Evolutionary conservation across 2,797 vertebrate species (phyloP).

Genomic region (Delichon dasypus): DNA sequence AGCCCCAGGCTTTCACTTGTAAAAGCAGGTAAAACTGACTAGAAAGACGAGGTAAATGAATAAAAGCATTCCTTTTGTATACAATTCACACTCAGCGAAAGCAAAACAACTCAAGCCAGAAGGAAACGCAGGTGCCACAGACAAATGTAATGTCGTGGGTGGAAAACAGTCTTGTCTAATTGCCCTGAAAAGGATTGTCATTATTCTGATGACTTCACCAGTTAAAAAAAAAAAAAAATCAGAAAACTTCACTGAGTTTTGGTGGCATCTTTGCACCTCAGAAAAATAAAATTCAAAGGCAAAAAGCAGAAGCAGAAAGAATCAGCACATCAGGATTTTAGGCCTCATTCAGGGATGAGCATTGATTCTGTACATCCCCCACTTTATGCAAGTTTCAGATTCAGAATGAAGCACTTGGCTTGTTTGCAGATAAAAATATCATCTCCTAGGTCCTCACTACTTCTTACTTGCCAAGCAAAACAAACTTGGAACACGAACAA

Average conservation of each 20-base stretch:
- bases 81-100: not conserved
- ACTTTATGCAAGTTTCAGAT: not conserved
- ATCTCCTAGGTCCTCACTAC: not conserved
- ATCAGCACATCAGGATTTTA: not conserved
- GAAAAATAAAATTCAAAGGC: constrained; percentile 39
- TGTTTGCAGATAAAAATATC: constrained; percentile 34
- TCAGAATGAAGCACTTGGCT: not conserved
- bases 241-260: not conserved
- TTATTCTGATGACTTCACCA: not conserved
- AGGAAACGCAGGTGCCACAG: not conserved
- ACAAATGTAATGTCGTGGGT: not conserved
- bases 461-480: not conserved
- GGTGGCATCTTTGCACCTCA: not conserved
- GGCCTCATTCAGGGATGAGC: not conserved
- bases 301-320: constrained; percentile 38
- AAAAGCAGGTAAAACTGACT: not conserved
- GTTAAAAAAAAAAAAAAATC: not conserved
- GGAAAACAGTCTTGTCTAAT: not conserved
- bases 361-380: not conserved
- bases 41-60: not conserved
- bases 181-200: not conserved
- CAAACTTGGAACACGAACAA: not conserved
- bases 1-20: not conserved
- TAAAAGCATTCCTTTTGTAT: not conserved
- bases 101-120: not conserved